Conservation (phyloP, 1,140 invertebrate genomes). For the Platyura marginata region DNA sequence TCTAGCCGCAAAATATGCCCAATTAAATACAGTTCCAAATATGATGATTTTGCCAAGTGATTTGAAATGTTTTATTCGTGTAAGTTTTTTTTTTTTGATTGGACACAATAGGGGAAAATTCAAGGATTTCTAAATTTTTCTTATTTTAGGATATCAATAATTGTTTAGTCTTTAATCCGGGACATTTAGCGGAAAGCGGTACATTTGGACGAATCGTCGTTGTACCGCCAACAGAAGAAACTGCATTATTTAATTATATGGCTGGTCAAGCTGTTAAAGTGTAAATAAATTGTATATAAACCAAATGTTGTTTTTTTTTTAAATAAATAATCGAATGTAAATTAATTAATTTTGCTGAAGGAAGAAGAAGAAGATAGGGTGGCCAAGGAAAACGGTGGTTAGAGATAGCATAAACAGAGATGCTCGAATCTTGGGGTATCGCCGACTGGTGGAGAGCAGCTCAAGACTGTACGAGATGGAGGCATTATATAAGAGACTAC, state of each 20-base stretch:
- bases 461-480: too few relatives aligned
- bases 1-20: conserved; percentile 44
- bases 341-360: too few relatives aligned
- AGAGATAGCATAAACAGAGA: too few relatives aligned
- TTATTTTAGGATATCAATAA: conserved; percentile 45
- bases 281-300: background rate
- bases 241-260: conserved; percentile 12
- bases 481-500: too few relatives aligned
- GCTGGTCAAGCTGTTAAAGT: conserved; percentile 10
- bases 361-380: too few relatives aligned
- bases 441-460: too few relatives aligned
- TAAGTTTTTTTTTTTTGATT: conserved; percentile 13
- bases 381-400: too few relatives aligned
- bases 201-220: conserved; percentile 32
- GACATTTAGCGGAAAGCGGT: conserved; percentile 48
- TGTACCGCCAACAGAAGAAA: conserved; percentile 11
- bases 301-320: background rate
- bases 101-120: background rate
- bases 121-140: background rate
- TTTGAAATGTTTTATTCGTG: conserved; percentile 65
- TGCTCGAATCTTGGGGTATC: too few relatives aligned
- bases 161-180: conserved; percentile 70
- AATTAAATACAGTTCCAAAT: conserved; percentile 53
- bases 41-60: conserved; percentile 69
- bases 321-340: too few relatives aligned